Evolutionary conservation across 2,797 vertebrate genomes (phyloP).

Genomic region (Discoglossus pictus): DNA sequence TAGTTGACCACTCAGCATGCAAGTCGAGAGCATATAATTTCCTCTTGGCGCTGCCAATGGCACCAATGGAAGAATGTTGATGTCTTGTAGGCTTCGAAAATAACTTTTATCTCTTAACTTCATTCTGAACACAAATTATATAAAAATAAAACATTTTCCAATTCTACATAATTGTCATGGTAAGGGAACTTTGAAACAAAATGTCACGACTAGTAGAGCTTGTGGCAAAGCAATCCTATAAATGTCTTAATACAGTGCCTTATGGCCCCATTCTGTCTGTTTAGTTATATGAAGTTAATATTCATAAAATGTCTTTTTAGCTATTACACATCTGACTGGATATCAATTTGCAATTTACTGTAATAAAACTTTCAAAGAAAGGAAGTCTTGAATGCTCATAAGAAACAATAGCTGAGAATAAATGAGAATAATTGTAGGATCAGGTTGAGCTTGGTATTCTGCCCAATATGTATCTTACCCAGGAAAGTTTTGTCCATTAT

Average conservation of each 20-base stretch:
- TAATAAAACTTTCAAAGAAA: slow-evolving; percentile 13
- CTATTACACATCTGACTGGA: slow-evolving; percentile 27
- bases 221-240: too few relatives aligned
- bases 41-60: slow-evolving; percentile 3
- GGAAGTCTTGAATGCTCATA: slow-evolving; percentile 12
- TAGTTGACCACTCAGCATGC: slow-evolving; percentile 44
- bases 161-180: too few relatives aligned
- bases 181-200: too few relatives aligned
- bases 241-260: slow-evolving; percentile 10
- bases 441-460: too few relatives aligned
- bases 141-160: too few relatives aligned
- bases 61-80: slow-evolving; percentile 10
- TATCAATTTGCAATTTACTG: slow-evolving; percentile 30
- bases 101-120: slow-evolving; percentile 19
- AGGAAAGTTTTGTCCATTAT: too few relatives aligned
- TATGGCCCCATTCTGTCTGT: neutral
- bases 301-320: slow-evolving; percentile 1
- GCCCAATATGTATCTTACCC: too few relatives aligned
- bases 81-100: slow-evolving; percentile 10
- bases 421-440: slow-evolving; percentile 15
- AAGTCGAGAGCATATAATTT: slow-evolving; percentile 17
- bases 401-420: slow-evolving; percentile 11
- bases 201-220: too few relatives aligned
- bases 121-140: too few relatives aligned
- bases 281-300: slow-evolving; percentile 21